Conservation (phyloP, 2,797 vertebrate species). For the Pseudochirops cupreus region DNA sequence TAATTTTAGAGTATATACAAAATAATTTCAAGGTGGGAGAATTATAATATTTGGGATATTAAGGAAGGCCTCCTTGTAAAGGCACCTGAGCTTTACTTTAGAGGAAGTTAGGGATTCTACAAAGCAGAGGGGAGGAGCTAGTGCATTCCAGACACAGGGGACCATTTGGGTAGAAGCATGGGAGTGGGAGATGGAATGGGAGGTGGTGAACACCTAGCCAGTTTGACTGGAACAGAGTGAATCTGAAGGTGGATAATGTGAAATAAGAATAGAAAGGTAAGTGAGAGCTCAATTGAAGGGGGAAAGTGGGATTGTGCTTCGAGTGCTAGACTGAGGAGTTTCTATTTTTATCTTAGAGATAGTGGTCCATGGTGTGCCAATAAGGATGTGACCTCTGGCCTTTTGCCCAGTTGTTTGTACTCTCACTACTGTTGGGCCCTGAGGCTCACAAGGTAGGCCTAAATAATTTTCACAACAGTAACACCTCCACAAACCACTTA, state of each 20-base stretch:
- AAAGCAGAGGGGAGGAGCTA: neutral
- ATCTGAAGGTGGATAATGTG: neutral
- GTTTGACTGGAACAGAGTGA: neutral
- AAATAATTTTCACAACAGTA: conserved; percentile 72
- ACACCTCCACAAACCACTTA: conserved; percentile 77
- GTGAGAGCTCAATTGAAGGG: neutral
- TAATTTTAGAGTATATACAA: neutral
- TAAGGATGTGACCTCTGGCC: conserved; percentile 68
- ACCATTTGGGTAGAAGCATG: neutral
- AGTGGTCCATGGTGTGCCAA: conserved; percentile 24
- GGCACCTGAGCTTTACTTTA: neutral
- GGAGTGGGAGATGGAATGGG: neutral
- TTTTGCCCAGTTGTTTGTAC: conserved; percentile 73
- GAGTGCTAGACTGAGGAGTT: neutral
- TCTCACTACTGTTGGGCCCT: conserved; percentile 74
- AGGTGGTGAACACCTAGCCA: neutral
- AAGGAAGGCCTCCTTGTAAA: neutral
- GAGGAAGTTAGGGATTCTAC: neutral
- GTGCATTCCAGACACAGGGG: neutral
- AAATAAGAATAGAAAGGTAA: neutral
- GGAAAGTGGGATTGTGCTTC: neutral
- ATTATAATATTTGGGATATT: neutral
- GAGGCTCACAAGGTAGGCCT: conserved; percentile 64
- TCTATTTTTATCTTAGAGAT: neutral
- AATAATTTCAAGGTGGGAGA: neutral